A percentile compares a stretch with the other conserved stretches of the same genome.
Evolutionary conservation across 2,113 vertebrate species (phyloP).

Genomic region (Dromas ardeola): DNA sequence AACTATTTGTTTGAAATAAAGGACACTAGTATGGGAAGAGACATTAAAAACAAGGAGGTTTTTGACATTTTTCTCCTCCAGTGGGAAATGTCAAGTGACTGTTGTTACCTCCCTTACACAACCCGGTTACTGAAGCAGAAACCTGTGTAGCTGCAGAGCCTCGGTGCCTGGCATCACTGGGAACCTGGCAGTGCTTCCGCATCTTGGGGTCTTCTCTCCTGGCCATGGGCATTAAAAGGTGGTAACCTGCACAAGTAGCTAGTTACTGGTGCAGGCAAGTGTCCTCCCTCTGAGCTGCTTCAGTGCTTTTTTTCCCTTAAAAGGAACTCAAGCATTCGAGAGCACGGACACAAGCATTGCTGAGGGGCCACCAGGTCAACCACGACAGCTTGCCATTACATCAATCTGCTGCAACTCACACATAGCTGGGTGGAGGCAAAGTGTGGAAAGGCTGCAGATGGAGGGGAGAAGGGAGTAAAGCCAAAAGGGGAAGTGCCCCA

Average conservation of each 20-base stretch:
- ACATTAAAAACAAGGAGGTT: neutral
- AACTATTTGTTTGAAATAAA: neutral
- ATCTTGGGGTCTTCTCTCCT: neutral
- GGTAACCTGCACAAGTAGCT: neutral
- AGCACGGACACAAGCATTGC: neutral
- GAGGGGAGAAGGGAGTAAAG: constrained; percentile 23
- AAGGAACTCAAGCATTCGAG: neutral
- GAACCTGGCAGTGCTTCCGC: neutral
- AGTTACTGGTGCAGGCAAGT: neutral
- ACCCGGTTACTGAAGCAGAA: neutral
- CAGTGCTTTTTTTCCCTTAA: constrained; percentile 14
- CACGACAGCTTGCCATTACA: constrained; percentile 37
- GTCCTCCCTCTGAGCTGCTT: neutral
- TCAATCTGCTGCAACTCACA: constrained; percentile 16
- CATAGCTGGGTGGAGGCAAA: constrained; percentile 33
- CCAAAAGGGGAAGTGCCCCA: constrained; percentile 55
- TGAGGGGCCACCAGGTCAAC: neutral
- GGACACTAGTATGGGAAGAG: neutral
- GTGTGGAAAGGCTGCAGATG: neutral
- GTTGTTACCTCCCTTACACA: neutral
- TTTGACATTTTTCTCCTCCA: neutral
- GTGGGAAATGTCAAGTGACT: neutral
- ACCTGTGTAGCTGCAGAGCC: neutral
- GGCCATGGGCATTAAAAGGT: neutral
- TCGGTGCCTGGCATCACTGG: rapidly evolving